A percentile compares a stretch with the other conserved stretches of the same genome.
phyloP scores from a whole-genome alignment of 2,113 vertebrate species.

The Sturnus vulgaris region DNA sequence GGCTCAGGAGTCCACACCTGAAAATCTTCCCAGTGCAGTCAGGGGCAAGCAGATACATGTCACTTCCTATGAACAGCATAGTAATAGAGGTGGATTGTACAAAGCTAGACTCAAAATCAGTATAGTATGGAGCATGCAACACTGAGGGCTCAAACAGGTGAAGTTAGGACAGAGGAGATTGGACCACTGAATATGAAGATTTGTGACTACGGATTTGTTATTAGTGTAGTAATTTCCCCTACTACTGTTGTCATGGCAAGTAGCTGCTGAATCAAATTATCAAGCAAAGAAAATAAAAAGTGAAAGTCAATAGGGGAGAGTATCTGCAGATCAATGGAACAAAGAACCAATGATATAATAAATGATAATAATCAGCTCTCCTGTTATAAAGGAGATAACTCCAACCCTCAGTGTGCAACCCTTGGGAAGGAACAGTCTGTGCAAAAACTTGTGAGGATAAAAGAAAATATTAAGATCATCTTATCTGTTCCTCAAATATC shows the following conservation, averaged over 20 bases:
- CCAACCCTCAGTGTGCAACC: background rate
- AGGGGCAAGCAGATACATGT: background rate
- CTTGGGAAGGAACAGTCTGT: background rate
- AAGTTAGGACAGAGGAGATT: background rate
- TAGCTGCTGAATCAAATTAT: background rate
- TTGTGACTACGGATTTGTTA: background rate
- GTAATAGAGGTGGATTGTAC: background rate
- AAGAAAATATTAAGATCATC: background rate
- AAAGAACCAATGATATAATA: background rate
- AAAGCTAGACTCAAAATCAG: background rate
- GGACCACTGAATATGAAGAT: background rate
- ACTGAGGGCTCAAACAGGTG: background rate
- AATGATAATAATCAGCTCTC: background rate
- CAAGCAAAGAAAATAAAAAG: background rate
- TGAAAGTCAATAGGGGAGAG: background rate
- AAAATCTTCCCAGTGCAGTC: background rate
- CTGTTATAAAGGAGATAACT: background rate
- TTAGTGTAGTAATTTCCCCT: background rate
- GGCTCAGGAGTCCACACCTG: background rate
- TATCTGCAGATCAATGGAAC: background rate
- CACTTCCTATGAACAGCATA: background rate
- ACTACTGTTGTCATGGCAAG: background rate
- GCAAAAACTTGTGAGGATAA: background rate
- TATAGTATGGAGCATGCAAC: background rate
- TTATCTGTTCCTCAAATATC: background rate